Evolutionary conservation across 2,888 invertebrate genomes (phyloP).

Genomic region (Drosophila lutescens): DNA sequence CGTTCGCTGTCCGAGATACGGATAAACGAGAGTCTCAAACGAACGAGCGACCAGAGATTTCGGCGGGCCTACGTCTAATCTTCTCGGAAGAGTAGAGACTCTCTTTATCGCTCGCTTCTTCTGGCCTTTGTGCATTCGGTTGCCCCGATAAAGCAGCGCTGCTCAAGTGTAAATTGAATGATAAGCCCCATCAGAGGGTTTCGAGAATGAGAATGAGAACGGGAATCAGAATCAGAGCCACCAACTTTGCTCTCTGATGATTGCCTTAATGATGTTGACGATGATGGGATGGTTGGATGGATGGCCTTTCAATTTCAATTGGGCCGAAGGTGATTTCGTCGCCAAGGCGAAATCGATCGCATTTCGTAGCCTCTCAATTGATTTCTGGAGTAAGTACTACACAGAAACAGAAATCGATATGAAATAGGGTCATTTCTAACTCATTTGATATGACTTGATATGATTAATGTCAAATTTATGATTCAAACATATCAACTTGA

Average conservation of each 20-base stretch:
- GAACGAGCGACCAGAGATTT: conserved; percentile 7
- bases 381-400: conserved; percentile 54
- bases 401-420: neutral
- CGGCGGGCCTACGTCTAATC: conserved; percentile 16
- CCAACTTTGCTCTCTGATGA: conserved; percentile 10
- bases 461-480: no score
- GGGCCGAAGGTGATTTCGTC: conserved; percentile 72
- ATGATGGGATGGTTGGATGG: conserved; percentile 13
- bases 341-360: conserved; percentile 66
- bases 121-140: conserved; percentile 22
- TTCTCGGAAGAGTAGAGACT: conserved; percentile 3
- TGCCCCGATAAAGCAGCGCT: conserved; percentile 32
- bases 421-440: no score
- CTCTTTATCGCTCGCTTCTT: conserved; percentile 33
- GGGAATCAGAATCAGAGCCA: neutral
- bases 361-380: conserved; percentile 58
- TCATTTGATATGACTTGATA: no score
- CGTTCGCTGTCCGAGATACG: conserved; percentile 2
- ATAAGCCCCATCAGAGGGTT: conserved; percentile 16
- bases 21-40: neutral
- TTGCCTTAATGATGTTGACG: conserved; percentile 16
- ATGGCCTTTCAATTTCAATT: conserved; percentile 51
- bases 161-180: conserved; percentile 38
- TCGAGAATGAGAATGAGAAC: neutral
- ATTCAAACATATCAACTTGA: no score